Percentiles rank a stretch among this genome's conserved stretches.
phyloP scores from a whole-genome alignment of 2,113 vertebrate genomes.

The Megaceryle maxima region DNA sequence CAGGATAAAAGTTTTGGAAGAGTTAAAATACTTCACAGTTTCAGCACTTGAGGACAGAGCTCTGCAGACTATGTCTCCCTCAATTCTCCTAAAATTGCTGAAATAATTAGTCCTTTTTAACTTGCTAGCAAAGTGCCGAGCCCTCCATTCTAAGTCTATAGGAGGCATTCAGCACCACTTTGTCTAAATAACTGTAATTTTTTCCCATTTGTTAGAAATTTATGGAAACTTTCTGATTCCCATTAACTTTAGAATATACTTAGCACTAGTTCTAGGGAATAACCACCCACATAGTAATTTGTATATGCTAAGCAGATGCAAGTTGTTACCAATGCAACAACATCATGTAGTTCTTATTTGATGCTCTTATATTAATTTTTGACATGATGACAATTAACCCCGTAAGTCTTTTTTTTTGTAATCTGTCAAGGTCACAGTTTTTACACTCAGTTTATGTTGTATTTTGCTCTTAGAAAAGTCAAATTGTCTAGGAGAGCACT shows the following conservation, averaged over 20 bases:
- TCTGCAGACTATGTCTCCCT: background rate
- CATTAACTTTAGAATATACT: background rate
- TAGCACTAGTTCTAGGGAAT: background rate
- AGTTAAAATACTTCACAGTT: background rate
- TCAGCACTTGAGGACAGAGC: background rate
- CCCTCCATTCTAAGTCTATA: background rate
- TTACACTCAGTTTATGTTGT: background rate
- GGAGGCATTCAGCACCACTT: background rate
- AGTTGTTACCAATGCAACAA: background rate
- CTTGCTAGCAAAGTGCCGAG: background rate
- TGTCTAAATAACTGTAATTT: background rate
- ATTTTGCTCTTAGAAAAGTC: background rate
- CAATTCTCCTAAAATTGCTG: background rate
- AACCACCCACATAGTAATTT: background rate
- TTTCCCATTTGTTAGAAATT: background rate
- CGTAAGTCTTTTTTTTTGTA: background rate
- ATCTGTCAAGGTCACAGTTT: background rate
- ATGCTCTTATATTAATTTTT: background rate
- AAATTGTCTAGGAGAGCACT: background rate
- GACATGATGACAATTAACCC: background rate
- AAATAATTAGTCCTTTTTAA: background rate
- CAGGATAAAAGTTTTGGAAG: background rate
- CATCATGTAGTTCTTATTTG: background rate
- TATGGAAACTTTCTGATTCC: background rate
- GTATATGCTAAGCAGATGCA: background rate